Conservation (phyloP, 1,140 invertebrate genomes). For the Archivesica marissinica region DNA sequence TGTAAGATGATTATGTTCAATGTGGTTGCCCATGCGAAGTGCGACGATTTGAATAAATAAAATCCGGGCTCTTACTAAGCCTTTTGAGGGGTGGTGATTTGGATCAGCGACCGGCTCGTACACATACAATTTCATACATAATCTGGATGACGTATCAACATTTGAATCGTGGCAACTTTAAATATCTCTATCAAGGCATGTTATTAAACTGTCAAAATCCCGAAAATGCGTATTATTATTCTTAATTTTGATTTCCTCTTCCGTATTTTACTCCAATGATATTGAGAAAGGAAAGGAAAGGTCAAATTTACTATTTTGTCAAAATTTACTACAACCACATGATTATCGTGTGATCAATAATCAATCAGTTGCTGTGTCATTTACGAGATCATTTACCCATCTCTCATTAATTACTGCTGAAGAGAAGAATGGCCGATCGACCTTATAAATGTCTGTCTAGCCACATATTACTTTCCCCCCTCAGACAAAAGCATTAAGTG, state of each 20-base stretch:
- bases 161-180: neutral
- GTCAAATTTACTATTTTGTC: conserved; percentile 33
- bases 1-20: too few relatives aligned
- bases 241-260: conserved; percentile 24
- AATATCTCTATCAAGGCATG: conserved; percentile 3
- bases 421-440: neutral
- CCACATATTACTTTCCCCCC: neutral
- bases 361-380: neutral
- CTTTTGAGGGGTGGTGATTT: too few relatives aligned
- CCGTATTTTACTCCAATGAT: conserved; percentile 15
- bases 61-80: too few relatives aligned
- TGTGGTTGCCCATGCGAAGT: too few relatives aligned
- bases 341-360: neutral
- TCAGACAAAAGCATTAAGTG: neutral
- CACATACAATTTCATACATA: too few relatives aligned
- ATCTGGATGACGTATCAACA: neutral
- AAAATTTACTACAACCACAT: neutral
- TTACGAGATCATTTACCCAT: neutral
- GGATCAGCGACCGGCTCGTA: too few relatives aligned
- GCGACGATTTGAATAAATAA: too few relatives aligned
- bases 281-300: neutral
- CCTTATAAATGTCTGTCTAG: neutral
- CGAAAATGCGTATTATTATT: neutral
- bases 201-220: conserved; percentile 25
- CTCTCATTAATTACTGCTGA: neutral